phyloP scores from a whole-genome alignment of 2,113 vertebrate genomes.

The Python bivittatus region DNA sequence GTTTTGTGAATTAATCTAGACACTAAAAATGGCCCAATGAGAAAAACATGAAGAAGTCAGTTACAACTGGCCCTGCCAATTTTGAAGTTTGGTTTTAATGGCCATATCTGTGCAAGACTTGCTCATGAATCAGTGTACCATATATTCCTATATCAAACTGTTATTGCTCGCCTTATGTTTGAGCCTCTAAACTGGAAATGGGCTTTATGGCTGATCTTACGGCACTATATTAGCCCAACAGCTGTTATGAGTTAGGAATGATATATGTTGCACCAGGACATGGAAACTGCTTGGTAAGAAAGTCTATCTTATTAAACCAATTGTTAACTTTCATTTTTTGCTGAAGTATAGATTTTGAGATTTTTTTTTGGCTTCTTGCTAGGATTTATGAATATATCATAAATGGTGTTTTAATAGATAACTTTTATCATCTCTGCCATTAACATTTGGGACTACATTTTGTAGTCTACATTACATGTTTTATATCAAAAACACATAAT shows the following conservation, averaged over 20 bases:
- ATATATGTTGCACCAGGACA: constrained; percentile 22
- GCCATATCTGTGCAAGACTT: not conserved
- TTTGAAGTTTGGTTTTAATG: constrained; percentile 1
- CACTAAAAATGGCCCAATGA: not conserved
- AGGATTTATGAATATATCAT: not conserved
- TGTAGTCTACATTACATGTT: no score
- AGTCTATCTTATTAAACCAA: not conserved
- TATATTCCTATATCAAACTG: not conserved
- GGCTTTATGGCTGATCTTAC: not conserved
- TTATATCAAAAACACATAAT: not conserved
- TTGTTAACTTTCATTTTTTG: not conserved
- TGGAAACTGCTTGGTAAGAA: not conserved
- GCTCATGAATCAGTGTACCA: not conserved
- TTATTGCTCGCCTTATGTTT: not conserved
- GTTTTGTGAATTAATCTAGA: not conserved
- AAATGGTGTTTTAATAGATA: not conserved
- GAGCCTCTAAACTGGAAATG: not conserved
- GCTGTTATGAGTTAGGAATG: not conserved
- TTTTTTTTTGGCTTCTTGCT: not conserved
- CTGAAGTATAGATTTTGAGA: not conserved
- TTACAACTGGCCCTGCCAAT: not conserved
- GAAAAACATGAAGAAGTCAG: not conserved
- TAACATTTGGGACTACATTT: constrained; percentile 3
- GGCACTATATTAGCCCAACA: not conserved
- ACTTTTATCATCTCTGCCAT: not conserved